Base-by-base conservation (phyloP, 2,888 invertebrate genomes). In the Panopea generosa region DNA sequence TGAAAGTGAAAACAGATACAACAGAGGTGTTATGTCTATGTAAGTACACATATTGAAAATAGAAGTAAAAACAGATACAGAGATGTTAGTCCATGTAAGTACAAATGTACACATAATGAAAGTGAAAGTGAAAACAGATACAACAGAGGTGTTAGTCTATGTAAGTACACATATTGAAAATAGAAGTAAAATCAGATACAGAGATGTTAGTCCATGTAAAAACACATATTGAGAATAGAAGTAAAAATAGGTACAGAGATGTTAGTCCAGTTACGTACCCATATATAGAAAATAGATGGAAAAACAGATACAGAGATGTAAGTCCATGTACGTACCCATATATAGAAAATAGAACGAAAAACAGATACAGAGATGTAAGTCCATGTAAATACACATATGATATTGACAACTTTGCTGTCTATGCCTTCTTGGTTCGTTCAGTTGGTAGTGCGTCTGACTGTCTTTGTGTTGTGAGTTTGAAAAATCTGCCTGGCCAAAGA, bases 241-340 rank as follows among this genome's bases (percentile, higher is more conserved):
- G 40, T 40, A 7, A 40, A 16, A 40, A 40, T 40, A 40, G 9
- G 16, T 11, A n/a, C n/a, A 40, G 40, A 40, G 16, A 11, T 11
- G 40, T 40, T 40, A 40, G 16, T 40, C n/a, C n/a, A n/a, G n/a
- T n/a, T n/a, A n/a, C n/a, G n/a, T n/a, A n/a, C n/a, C n/a, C n/a
- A n/a, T n/a, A n/a, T n/a, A n/a, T n/a, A n/a, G 95, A 95, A 89
- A 97, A 97, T 92, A 96, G 96, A 91, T 94, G 94, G 73, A 93
- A 98, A 83, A 98, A 99, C 93, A 95, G 99, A 87, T 99, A 99
- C 93, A 94, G 97, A 89, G 98, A 99, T 94, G 98, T 99, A 9
- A 97, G 96, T 92, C 98, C 99, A 0, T 99, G 93, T 93, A 88
- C 90, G 93, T 89, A 20, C 18, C 6, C 7, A n/a, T n/a, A n/a